Evolutionary conservation across 2,888 invertebrate genomes (phyloP).

Genomic region (Platycheirus rosarum): DNA sequence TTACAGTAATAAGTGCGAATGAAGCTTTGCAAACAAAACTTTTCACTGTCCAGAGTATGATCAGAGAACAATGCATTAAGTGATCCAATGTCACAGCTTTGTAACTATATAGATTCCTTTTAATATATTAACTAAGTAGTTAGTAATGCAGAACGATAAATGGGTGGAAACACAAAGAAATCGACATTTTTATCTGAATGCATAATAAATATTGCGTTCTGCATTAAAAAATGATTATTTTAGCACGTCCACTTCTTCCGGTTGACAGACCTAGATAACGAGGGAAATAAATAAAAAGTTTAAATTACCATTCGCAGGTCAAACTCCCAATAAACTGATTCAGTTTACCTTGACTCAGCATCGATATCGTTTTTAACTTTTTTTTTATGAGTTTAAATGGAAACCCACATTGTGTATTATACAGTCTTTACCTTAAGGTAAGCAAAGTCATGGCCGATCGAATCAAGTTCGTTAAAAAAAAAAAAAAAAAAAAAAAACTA

Average conservation of each 20-base stretch:
- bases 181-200: background rate
- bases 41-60: too few species aligned
- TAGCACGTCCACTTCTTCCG: conserved; percentile 16
- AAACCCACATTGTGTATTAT: conserved; percentile 13
- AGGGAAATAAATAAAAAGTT: conserved; percentile 16
- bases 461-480: conserved; percentile 18
- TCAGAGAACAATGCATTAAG: too few species aligned
- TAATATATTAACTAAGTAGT: too few species aligned
- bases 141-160: too few species aligned
- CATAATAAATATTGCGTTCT: background rate
- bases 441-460: conserved; percentile 67
- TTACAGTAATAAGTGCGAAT: background rate
- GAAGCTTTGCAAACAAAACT: too few species aligned
- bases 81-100: background rate
- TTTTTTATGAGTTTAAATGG: background rate
- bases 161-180: too few species aligned
- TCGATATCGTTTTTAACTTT: conserved; percentile 34
- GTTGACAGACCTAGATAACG: background rate
- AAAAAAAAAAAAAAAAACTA: conserved; percentile 2
- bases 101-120: too few species aligned
- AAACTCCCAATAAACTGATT: conserved; percentile 53
- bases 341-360: conserved; percentile 53
- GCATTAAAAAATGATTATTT: too few species aligned
- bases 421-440: conserved; percentile 9
- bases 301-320: conserved; percentile 67